Percentiles rank a stretch among this genome's conserved stretches.
Evolutionary conservation across 2,888 invertebrate genomes (phyloP).

Genomic region (Caenorhabditis sp.): DNA sequence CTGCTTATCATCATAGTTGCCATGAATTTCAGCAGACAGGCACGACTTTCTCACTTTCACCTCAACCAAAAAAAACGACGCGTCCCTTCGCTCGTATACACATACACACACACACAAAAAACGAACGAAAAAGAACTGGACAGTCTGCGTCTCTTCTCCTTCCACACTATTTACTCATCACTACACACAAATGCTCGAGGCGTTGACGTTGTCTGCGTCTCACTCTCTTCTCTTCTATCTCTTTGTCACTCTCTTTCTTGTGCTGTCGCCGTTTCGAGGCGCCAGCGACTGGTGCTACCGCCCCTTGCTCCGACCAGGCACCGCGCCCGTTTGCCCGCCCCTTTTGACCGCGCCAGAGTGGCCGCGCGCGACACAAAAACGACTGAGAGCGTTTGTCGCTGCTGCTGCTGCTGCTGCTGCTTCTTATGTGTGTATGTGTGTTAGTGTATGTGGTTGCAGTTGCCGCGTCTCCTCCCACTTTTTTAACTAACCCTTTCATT

Average conservation of each 20-base stretch:
- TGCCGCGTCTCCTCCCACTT: background rate
- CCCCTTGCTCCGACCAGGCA: slow-evolving; percentile 21
- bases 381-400: background rate
- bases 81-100: no score
- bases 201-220: background rate
- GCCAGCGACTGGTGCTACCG: background rate
- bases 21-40: no score
- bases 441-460: no score
- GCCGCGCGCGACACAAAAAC: background rate
- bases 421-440: no score
- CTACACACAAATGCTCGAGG: no score
- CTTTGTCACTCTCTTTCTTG: background rate
- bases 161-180: no score
- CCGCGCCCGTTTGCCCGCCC: slow-evolving; percentile 10
- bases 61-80: no score
- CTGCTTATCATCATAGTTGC: no score
- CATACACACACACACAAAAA: no score
- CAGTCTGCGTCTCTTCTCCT: no score
- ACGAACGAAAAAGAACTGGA: no score
- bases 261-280: background rate
- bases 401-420: background rate
- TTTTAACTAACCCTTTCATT: background rate
- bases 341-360: slow-evolving; percentile 8
- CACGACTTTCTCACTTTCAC: no score
- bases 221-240: background rate